These are phyloP conservation scores for Polymixis lichenea DNA, from an alignment of 2,888 invertebrate genomes.

Conservation along the genomic window DNA sequence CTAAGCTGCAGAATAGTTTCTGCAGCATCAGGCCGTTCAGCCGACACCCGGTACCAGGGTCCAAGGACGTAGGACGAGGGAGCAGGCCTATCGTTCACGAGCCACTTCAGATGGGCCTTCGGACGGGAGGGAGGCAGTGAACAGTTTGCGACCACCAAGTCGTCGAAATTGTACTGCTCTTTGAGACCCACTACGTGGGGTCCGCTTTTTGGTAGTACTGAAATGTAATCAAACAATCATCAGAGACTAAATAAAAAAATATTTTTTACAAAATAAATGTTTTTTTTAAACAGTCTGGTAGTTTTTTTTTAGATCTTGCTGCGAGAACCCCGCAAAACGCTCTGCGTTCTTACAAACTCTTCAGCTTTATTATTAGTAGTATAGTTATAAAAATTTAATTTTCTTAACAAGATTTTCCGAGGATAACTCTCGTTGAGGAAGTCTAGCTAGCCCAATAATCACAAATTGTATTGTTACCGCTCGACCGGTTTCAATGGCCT, in stretches of 20 bases:
- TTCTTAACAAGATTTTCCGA: neutral
- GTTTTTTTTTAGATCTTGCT: too few relatives aligned
- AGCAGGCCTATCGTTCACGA: constrained; percentile 94
- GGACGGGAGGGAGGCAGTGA: constrained; percentile 95
- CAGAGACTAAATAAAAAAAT: neutral
- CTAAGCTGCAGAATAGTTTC: constrained; percentile 94
- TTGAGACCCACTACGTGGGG: constrained; percentile 95
- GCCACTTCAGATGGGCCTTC: constrained; percentile 94
- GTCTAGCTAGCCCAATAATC: neutral
- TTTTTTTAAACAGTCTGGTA: too few relatives aligned
- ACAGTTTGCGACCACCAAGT: constrained; percentile 94
- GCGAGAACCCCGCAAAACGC: too few relatives aligned
- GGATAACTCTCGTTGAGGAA: neutral
- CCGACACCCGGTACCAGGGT: constrained; percentile 87
- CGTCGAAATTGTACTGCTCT: constrained; percentile 94
- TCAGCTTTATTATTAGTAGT: too few relatives aligned
- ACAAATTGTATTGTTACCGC: neutral
- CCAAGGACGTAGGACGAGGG: constrained; percentile 86
- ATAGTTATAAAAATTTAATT: too few relatives aligned
- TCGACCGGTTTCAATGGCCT: neutral
- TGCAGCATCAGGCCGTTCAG: constrained; percentile 90
- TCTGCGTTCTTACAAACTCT: too few relatives aligned
- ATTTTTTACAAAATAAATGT: too few relatives aligned
- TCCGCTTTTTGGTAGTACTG: constrained; percentile 94
- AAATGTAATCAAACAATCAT: constrained; percentile 62